Evolutionary conservation across 2,888 invertebrate species (phyloP), one percentile per base, ranked within the genome.

Genomic region (Bellardia pandia): DNA sequence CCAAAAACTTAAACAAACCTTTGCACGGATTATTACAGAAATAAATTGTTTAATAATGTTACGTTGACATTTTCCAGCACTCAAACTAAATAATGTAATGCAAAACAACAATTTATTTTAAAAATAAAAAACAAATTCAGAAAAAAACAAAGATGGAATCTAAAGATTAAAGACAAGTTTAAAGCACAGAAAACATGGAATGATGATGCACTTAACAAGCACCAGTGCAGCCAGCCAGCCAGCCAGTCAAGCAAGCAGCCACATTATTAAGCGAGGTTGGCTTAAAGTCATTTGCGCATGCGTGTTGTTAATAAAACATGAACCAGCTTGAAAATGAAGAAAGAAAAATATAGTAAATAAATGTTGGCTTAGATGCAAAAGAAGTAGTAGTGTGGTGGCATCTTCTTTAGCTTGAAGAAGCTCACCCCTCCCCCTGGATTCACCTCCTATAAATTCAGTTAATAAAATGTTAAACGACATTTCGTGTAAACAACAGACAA

Each of bases 41-140:
- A 82, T 82, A 82, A 82, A 85, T 85, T 75, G 78, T 85, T 87
- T 75, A 81, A 85, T 75, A 87, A 82, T 78, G 78, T 85, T 85
- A 78, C 81, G 87, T 85, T 87, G 85, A 85, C 87, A 87, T 87
- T 87, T 87, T 69, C 64, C 83, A 86, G 53, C 66, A 51, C n/a
- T 58, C 16, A 58, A 6, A 42, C 23, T 40, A 30, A 42, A n/a
- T 72, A 69, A 75, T 75, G 79, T 69, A 85, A 75, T 37, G 68
- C 37, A 75, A 78, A 77, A 56, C 45, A 56, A 71, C 58, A 53
- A 69, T 51, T 75, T 82, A 60, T 48, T 56, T 74, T 75, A 64
- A 69, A 76, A 76, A 83, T 51, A 69, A 83, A 51, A 69, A 76
- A 9, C 75, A 81, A 81, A 68, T 40, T 48, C 14, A 33, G 33